These are phyloP conservation scores for Vultur gryphus DNA, from an alignment of 2,797 vertebrate genomes.

Conservation along the genomic window DNA sequence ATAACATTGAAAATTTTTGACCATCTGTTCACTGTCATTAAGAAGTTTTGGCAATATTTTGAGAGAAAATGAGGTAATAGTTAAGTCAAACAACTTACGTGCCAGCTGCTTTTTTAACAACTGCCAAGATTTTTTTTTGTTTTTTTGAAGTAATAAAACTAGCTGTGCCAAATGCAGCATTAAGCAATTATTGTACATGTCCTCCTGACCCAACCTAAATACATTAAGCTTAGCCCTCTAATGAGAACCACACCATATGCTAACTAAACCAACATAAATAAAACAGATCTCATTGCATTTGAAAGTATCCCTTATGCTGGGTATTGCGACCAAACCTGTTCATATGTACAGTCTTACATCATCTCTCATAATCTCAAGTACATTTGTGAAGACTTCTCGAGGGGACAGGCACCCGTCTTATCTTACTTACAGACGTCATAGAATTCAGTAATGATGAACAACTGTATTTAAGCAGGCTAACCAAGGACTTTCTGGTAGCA, in stretches of 20 bases:
- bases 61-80: constrained; percentile 69
- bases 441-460: not conserved
- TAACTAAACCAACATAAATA: not conserved
- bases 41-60: constrained; percentile 55
- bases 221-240: not conserved
- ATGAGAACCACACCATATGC: not conserved
- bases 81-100: constrained; percentile 42
- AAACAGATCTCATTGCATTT: not conserved
- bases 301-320: not conserved
- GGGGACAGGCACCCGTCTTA: not conserved
- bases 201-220: constrained; percentile 14
- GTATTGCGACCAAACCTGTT: not conserved
- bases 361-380: not conserved
- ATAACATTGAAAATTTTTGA: constrained; percentile 18
- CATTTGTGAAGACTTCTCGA: not conserved
- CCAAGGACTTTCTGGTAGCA: not conserved
- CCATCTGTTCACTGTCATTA: constrained; percentile 56
- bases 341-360: not conserved
- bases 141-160: constrained; percentile 26
- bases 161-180: constrained; percentile 50
- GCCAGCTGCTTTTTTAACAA: constrained; percentile 62
- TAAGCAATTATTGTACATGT: constrained; percentile 56
- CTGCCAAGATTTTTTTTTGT: constrained; percentile 16
- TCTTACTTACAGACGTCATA: not conserved
- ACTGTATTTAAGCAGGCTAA: not conserved